Evolutionary conservation across 2,113 vertebrate species (phyloP).

Genomic region (Aptenodytes patagonicus): DNA sequence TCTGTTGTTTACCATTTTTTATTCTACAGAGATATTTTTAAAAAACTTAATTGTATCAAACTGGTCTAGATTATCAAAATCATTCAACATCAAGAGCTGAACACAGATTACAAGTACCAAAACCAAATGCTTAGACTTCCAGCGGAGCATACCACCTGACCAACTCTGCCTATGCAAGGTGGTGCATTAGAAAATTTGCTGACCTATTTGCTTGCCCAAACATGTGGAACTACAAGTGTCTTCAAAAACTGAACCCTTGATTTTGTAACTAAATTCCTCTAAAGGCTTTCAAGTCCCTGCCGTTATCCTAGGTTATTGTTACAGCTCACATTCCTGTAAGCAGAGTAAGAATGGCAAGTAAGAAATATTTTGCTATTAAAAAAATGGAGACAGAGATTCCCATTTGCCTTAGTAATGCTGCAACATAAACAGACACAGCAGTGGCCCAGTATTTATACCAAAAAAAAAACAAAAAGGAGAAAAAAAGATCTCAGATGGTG

Average conservation of each 20-base stretch:
- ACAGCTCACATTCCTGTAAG: background rate
- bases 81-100: background rate
- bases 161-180: background rate
- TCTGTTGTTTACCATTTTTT: background rate
- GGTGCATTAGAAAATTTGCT: background rate
- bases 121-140: background rate
- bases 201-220: background rate
- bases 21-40: background rate
- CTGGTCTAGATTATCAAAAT: background rate
- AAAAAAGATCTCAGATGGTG: background rate
- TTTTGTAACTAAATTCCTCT: background rate
- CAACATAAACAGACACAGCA: background rate
- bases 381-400: background rate
- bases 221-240: background rate
- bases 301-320: background rate
- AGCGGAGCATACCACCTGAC: background rate
- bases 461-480: background rate
- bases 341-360: background rate
- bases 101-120: background rate
- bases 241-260: background rate
- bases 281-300: background rate
- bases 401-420: background rate
- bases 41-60: background rate
- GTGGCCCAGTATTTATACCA: background rate
- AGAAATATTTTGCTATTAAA: background rate